Conservation (phyloP, 2,888 invertebrate genomes). For the Bedellia somnulentella region DNA sequence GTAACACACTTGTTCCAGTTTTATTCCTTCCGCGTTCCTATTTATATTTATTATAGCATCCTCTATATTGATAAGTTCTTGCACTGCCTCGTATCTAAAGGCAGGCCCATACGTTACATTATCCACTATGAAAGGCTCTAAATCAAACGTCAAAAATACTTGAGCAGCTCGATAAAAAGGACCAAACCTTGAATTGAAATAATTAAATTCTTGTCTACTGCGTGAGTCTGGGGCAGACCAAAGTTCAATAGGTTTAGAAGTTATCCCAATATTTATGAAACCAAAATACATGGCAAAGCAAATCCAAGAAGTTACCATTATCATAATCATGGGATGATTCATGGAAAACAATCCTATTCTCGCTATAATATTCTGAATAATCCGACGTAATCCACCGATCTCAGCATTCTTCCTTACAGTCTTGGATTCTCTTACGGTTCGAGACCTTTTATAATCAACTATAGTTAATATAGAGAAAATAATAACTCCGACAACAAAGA, state of each 20-base stretch:
- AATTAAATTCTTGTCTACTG: conserved; percentile 81
- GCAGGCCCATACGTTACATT: conserved; percentile 74
- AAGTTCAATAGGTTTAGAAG: conserved; percentile 87
- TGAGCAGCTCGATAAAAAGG: conserved; percentile 91
- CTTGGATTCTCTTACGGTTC: not conserved
- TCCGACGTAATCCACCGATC: too few species aligned
- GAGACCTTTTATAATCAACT: conserved; percentile 13
- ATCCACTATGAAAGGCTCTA: conserved; percentile 32
- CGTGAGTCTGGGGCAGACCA: conserved; percentile 87
- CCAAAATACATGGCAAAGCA: conserved; percentile 66
- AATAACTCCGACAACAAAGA: conserved; percentile 41
- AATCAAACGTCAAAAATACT: conserved; percentile 74
- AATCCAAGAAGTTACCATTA: conserved; percentile 66
- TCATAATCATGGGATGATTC: conserved; percentile 63
- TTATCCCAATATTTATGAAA: conserved; percentile 67
- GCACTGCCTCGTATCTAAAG: conserved; percentile 74
- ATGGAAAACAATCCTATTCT: conserved; percentile 64
- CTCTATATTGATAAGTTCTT: conserved; percentile 72
- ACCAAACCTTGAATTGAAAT: conserved; percentile 83
- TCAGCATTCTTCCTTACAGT: conserved; percentile 18
- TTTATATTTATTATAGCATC: conserved; percentile 65
- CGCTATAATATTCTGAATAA: conserved; percentile 29
- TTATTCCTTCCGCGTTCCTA: conserved; percentile 48
- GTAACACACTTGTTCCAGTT: conserved; percentile 70
- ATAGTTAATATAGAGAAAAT: conserved; percentile 27